Base-by-base conservation (phyloP, 2,888 invertebrate species). In the Thymelicus lineola region DNA sequence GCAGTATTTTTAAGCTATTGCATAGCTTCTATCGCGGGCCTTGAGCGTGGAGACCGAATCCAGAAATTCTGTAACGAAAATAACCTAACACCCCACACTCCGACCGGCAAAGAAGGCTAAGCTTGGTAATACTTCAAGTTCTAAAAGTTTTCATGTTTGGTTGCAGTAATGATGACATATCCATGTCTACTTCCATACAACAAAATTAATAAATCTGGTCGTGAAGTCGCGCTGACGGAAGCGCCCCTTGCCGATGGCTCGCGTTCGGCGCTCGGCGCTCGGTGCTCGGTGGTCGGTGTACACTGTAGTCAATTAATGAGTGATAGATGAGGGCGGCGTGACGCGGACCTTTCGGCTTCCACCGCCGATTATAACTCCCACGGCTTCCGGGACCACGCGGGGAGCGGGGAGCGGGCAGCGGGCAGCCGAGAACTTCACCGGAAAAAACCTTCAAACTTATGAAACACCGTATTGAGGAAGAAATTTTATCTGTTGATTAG, bases 221-320 rank as follows among this genome's bases (percentile, higher is more conserved):
- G 12, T 45, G 15, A 9, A 7, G 6, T 17, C 42, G 60, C 45
- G 12, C 12, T 17, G 2, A 0, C 14, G 10, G 42, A 45, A 60
- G 14, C 15, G 17, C 10, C 45, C 53, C 3, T 20, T 64, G 36
- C 6, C 57, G 15, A 2, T 42, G 28, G 48, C 10, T 14, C 20
- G 20, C 3, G 20, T 1, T 3, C 3, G 4, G 28, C 28, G 28
- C 28, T 28, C 28, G 28, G 28, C 5, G 28, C 28, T 28, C 5
- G 3, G 1, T 20, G 20, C 20, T 20, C 20, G 28, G 28, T 28
- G 28, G 4, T 28, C 36, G 53, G 61, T 62, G 67, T 45, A 36
- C 35, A n/a, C n/a, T n/a, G n/a, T n/a, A 55, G 67, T 68, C 67
- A 55, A 61, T 68, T 68, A 68, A 62, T 62, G 57, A 61, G 68